Conservation (phyloP, 1,140 invertebrate species). For the Cataglyphis hispanica region DNA sequence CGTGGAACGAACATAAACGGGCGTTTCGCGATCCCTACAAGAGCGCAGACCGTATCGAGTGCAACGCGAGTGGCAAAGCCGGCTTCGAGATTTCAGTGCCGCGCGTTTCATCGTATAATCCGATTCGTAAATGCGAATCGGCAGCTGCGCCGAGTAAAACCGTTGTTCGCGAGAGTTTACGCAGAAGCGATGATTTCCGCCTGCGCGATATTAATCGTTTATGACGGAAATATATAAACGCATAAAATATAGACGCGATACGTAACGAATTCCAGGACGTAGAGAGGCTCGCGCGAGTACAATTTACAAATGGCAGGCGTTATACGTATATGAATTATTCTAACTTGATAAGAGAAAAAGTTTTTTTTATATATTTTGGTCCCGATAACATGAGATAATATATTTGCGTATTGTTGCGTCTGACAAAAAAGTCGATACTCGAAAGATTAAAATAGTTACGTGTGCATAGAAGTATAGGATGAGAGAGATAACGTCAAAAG, state of each 20-base stretch:
- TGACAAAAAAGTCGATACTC: background rate
- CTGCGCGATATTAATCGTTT: conserved; percentile 30
- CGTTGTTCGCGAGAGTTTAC: conserved; percentile 19
- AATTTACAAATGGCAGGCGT: conserved; percentile 5
- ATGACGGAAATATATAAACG: conserved; percentile 37
- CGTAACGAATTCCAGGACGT: background rate
- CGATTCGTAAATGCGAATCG: conserved; percentile 55
- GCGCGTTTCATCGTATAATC: conserved; percentile 37
- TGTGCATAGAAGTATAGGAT: background rate
- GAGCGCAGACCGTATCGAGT: conserved; percentile 15
- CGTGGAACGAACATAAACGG: background rate
- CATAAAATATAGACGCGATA: background rate
- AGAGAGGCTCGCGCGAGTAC: background rate
- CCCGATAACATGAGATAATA: background rate
- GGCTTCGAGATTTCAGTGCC: conserved; percentile 46
- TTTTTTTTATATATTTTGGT: background rate
- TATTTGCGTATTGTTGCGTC: background rate
- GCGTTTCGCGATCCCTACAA: conserved; percentile 42
- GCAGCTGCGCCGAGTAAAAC: conserved; percentile 39
- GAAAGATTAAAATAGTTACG: conserved; percentile 16
- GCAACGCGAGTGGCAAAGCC: conserved; percentile 25
- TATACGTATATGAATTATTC: background rate
- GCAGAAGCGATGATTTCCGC: conserved; percentile 21
- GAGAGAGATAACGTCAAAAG: background rate
- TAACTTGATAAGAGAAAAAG: background rate